Evolutionary conservation across 2,888 invertebrate genomes (phyloP).

Genomic region (Terebella lapidaria): DNA sequence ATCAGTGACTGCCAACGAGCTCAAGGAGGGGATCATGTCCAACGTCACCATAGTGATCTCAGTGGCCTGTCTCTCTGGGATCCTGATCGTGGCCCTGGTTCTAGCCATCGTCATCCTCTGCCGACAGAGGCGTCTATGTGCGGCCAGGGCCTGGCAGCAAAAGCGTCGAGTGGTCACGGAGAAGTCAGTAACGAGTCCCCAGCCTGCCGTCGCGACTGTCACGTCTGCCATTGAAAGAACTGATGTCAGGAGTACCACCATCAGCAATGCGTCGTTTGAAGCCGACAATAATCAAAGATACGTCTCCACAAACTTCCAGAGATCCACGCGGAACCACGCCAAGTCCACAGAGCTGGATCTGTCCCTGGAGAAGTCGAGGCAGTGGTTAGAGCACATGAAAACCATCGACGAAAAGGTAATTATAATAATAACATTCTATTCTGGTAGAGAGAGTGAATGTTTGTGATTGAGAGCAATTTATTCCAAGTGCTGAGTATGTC

Average conservation of each 20-base stretch:
- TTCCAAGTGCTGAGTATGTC: too few relatives aligned
- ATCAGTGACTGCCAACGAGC: background rate
- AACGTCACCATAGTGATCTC: slow-evolving; percentile 17
- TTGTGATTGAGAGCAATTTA: too few relatives aligned
- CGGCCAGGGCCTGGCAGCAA: background rate
- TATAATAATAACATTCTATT: too few relatives aligned
- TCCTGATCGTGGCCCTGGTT: slow-evolving; percentile 13
- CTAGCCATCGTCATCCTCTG: slow-evolving; percentile 12
- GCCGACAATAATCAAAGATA: too few relatives aligned
- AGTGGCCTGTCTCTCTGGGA: slow-evolving; percentile 12
- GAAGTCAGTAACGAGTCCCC: background rate
- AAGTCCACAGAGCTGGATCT: background rate
- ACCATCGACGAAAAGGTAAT: background rate
- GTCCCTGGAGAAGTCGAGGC: background rate
- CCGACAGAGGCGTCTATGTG: background rate
- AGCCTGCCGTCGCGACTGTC: too few relatives aligned
- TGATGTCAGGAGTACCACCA: too few relatives aligned
- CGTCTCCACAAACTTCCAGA: too few relatives aligned
- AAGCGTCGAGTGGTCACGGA: background rate
- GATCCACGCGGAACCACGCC: too few relatives aligned
- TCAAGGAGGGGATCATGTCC: background rate
- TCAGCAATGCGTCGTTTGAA: too few relatives aligned
- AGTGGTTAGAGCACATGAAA: background rate
- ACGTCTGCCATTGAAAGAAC: too few relatives aligned
- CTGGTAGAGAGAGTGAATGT: too few relatives aligned